These are phyloP conservation scores for Aphaenogaster floridana DNA, from an alignment of 1,140 invertebrate species.

Conservation along the genomic window DNA sequence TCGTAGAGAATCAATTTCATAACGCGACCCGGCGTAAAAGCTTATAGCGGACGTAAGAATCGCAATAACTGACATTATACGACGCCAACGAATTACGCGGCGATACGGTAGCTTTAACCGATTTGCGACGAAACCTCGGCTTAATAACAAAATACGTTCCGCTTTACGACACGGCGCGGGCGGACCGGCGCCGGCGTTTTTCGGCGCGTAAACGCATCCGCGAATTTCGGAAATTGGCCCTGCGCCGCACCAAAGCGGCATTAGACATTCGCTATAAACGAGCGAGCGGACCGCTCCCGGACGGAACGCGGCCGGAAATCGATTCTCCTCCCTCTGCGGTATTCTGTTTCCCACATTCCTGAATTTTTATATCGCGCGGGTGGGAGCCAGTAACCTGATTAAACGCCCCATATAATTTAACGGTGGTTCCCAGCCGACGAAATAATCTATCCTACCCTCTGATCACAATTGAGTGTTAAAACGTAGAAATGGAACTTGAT, in stretches of 20 bases:
- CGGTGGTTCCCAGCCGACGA: constrained; percentile 20
- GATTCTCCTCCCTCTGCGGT: constrained; percentile 30
- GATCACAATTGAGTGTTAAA: constrained; percentile 54
- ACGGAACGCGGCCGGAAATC: constrained; percentile 27
- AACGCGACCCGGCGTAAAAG: constrained; percentile 16
- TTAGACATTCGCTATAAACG: constrained; percentile 49
- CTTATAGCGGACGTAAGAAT: constrained; percentile 38
- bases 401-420: constrained; percentile 68
- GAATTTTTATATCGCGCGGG: constrained; percentile 64
- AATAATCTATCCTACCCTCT: constrained; percentile 11
- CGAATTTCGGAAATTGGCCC: constrained; percentile 28
- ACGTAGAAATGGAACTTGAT: constrained; percentile 36
- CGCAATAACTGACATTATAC: constrained; percentile 32
- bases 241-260: background rate
- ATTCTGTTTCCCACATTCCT: constrained; percentile 6
- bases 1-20: constrained; percentile 26
- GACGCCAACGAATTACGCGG: constrained; percentile 12
- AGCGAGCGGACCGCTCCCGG: background rate
- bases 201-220: background rate
- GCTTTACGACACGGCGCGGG: background rate
- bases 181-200: constrained; percentile 6
- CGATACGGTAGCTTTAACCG: constrained; percentile 34
- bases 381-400: constrained; percentile 62
- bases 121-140: constrained; percentile 26
- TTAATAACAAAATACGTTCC: constrained; percentile 24